phyloP scores from a whole-genome alignment of 2,888 invertebrate genomes.

The Lathronympha strigana region DNA sequence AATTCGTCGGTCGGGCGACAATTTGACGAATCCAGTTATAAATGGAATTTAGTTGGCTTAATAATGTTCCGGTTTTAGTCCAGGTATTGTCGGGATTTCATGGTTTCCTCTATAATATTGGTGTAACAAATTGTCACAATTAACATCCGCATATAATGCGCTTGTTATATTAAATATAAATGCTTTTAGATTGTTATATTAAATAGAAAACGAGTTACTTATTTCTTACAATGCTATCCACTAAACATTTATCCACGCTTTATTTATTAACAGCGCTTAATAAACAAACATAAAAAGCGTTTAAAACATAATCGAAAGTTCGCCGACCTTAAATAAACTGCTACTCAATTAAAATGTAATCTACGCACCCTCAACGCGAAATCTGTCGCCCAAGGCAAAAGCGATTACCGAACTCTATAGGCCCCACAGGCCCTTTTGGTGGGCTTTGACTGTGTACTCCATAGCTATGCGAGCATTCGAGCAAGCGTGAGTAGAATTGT shows the following conservation, averaged over 20 bases:
- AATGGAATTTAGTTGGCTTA: constrained; percentile 25
- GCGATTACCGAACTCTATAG: constrained; percentile 56
- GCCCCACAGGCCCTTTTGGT: constrained; percentile 30
- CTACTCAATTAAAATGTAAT: constrained; percentile 65
- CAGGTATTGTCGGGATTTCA: constrained; percentile 7
- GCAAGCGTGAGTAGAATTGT: background rate
- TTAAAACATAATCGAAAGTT: constrained; percentile 47
- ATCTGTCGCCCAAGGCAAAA: constrained; percentile 61
- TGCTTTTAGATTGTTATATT: no score
- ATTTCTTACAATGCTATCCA: no score
- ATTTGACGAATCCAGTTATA: constrained; percentile 53
- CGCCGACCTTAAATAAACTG: constrained; percentile 55
- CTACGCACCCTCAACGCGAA: constrained; percentile 54
- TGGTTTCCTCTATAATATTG: background rate
- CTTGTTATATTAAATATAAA: no score
- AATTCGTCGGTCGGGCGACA: constrained; percentile 58
- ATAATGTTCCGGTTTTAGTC: constrained; percentile 23
- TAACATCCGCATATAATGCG: no score
- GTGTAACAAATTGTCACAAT: no score
- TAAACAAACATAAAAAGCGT: constrained; percentile 36
- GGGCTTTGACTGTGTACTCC: constrained; percentile 38
- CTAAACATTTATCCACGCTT: background rate
- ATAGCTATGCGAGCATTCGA: background rate
- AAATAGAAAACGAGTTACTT: no score
- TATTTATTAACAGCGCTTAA: constrained; percentile 18